Evolutionary conservation across 2,888 invertebrate species (phyloP), one percentile per base, ranked within the genome.

Genomic region (Catotricha subobsoleta): DNA sequence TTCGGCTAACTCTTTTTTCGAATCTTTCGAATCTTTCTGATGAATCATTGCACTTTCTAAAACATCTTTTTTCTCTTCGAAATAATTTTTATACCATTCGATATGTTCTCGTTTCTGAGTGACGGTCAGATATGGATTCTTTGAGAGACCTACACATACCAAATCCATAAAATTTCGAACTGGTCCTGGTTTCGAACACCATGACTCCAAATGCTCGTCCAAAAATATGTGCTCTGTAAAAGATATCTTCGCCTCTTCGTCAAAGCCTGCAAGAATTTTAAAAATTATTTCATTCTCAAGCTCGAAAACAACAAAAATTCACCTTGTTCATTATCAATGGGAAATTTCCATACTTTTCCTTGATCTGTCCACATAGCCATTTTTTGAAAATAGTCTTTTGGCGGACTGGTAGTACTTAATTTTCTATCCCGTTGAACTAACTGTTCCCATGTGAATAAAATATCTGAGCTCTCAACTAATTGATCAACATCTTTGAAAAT

Each of bases 271-370:
- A 19, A 34, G 9, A 18, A 40, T 15, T 30, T 19, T 39, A 31
- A 16, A 19, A 20, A 20, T 39, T 9, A 16, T 9, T 21, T 9
- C 3, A 23, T 9, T 12, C 16, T 18, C 10, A 35, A 41, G n/a
- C 15, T 33, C 20, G 33, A 23, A 23, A 8, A 35, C 3, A 25
- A 25, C 10, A n/a, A 35, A 35, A n/a, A 35, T 5, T 6, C 19
- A 81, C 88, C 94, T 69, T 87, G 83, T 64, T 98, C 97, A 67
- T 98, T 98, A 60, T 98, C 72, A 46, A 98, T 90, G 2, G 98
- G 98, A 58, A 94, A 98, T 48, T 79, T 76, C 97, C 97, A 98
- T 12, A 95, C 60, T 64, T 91, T 94, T 31, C 90, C 91, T 58
- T 90, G 77, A 42, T 90, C 76, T 0, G 97, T 97, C 94, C 92